phyloP scores from a whole-genome alignment of 2,113 vertebrate species.

The Python bivittatus region DNA sequence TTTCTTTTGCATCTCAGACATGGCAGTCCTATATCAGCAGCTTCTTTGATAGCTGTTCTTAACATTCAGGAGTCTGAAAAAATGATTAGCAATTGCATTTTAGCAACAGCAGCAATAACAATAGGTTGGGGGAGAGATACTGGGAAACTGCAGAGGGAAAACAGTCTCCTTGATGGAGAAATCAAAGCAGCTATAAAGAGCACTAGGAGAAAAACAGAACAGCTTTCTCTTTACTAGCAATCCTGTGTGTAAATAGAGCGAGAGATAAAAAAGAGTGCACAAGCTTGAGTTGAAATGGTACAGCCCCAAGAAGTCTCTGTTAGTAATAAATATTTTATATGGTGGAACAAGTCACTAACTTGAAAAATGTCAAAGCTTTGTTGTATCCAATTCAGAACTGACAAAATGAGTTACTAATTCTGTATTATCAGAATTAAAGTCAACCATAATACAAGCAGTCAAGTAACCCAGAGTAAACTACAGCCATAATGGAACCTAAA shows the following conservation, averaged over 20 bases:
- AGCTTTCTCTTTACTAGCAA: not conserved
- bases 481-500: not conserved
- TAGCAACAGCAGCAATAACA: not conserved
- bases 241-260: not conserved
- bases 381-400: not conserved
- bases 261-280: not conserved
- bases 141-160: not conserved
- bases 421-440: not conserved
- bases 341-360: not conserved
- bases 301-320: not conserved
- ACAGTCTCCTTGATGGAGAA: not conserved
- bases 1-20: not conserved
- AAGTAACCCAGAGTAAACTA: too few relatives aligned
- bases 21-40: not conserved
- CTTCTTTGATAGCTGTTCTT: not conserved
- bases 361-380: constrained; percentile 5
- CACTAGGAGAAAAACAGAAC: not conserved
- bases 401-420: not conserved
- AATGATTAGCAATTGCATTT: not conserved
- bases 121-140: not conserved
- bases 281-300: not conserved
- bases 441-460: not conserved
- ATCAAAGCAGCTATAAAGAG: not conserved
- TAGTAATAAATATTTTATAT: not conserved
- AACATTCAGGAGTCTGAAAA: not conserved